Base-by-base conservation (phyloP, 2,888 invertebrate genomes). In the Tanypteryx hageni region DNA sequence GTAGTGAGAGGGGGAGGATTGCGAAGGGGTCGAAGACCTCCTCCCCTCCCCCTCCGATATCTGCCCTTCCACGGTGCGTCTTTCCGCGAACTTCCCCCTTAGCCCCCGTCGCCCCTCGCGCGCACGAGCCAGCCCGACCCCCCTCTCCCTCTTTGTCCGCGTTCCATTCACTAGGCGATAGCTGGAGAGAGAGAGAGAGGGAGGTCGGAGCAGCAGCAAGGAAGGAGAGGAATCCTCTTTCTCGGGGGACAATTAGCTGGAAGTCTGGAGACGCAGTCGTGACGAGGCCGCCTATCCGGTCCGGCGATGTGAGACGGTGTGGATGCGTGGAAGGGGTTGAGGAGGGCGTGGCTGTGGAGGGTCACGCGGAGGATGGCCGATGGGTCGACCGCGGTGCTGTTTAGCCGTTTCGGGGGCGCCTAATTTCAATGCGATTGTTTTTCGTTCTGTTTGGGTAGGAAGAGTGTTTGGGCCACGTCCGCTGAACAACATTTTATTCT, bases 151-250 rank as follows among this genome's bases (percentile, higher is more conserved):
- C n/a, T 57, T 31, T n/a, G 57, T 83, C 83, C 57, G 83, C 83
- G 83, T 83, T 83, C 83, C 83, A 83, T 83, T 83, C 83, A 83
- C 18, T n/a, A 83, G 83, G 57, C 56, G 44, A 44, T n/a, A n/a
- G 64, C 18, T 16, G 16, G 64, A 18, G 64, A 7, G 64, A 64
- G 64, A 64, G 64, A 57, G 76, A 11, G 76, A 76, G n/a, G 76
- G 76, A 76, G 76, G 76, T 27, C 7, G 76, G 2, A n/a, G 64
- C 64, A 14, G 64, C 64, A 64, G 61, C 61, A 10, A 13, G 64
- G 16, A 18, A 7, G 64, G 64, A 64, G 64, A 64, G 64, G 18
- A 18, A 18, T 64, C 18, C 64, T 64, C 64, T 18, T 64, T 64
- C 18, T 18, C 31, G 16, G 82, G 14, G 56, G 56, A 57, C 83